Percentiles rank a stretch among this genome's conserved stretches.
Conservation (phyloP, 2,797 vertebrate species). For the Harpagifer antarcticus region DNA sequence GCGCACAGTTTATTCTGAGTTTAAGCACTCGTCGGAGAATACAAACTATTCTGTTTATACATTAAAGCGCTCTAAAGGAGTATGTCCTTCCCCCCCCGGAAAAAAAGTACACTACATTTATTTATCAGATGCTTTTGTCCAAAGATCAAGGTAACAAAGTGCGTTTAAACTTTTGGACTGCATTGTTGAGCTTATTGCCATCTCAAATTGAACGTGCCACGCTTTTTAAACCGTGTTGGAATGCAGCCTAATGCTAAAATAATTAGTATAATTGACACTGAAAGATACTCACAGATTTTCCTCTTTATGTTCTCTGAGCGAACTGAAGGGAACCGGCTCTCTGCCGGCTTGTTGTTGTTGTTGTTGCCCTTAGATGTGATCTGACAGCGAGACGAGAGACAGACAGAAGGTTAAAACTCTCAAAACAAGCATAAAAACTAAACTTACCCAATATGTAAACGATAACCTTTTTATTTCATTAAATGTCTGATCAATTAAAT, state of each 20-base stretch:
- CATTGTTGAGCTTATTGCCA: too few relatives aligned
- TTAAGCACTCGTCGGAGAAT: not conserved
- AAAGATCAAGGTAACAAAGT: too few relatives aligned
- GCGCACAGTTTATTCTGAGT: not conserved
- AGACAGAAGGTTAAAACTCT: conserved; percentile 35
- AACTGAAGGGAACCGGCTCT: conserved; percentile 79
- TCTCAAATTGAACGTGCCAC: not conserved
- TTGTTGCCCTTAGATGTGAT: conserved; percentile 91
- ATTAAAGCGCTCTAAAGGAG: not conserved
- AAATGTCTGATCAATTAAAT: not conserved
- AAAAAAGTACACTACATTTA: not conserved
- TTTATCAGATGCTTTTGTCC: not conserved
- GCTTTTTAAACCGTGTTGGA: not conserved
- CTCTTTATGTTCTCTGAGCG: conserved; percentile 88
- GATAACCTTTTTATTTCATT: not conserved
- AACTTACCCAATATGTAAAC: too few relatives aligned
- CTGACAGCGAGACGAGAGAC: conserved; percentile 77
- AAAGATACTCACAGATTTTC: conserved; percentile 92
- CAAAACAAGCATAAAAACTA: too few relatives aligned
- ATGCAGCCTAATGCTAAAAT: not conserved
- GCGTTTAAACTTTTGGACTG: not conserved
- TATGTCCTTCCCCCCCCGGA: not conserved
- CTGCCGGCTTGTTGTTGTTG: conserved; percentile 60
- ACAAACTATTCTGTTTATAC: not conserved
- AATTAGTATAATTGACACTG: rapidly evolving